Percentiles rank a stretch among this genome's conserved stretches.
phyloP scores from a whole-genome alignment of 2,797 vertebrate species.

The Bradypodion ventrale region DNA sequence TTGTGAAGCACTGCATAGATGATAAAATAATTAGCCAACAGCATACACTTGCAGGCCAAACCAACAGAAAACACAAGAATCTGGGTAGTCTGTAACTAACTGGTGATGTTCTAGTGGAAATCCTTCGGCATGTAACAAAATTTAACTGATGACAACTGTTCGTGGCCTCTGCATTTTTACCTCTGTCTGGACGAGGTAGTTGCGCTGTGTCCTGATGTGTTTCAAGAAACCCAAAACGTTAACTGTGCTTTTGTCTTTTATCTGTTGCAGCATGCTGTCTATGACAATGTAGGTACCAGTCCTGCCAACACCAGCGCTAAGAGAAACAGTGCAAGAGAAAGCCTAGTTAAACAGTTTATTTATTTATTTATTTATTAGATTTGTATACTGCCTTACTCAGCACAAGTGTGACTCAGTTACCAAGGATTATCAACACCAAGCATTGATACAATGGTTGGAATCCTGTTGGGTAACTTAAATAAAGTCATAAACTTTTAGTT shows the following conservation, averaged over 20 bases:
- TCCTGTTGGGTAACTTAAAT: no score
- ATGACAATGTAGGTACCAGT: conserved; percentile 99
- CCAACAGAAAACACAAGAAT: not conserved
- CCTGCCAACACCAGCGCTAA: conserved; percentile 94
- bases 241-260: conserved; percentile 98
- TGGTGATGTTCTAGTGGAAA: not conserved
- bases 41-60: not conserved
- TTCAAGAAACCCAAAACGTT: conserved; percentile 98
- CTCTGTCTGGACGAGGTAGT: conserved; percentile 99
- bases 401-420: no score
- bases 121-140: conserved; percentile 2
- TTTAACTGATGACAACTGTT: conserved; percentile 6
- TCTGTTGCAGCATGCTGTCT: conserved; percentile 99
- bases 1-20: not conserved
- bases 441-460: not conserved
- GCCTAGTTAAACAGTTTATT: conserved; percentile 2
- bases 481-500: no score
- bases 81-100: not conserved
- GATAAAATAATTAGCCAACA: not conserved
- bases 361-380: no score
- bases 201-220: conserved; percentile 98
- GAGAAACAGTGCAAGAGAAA: conserved; percentile 36
- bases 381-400: no score
- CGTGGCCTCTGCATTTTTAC: conserved; percentile 70
- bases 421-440: not conserved